Evolutionary conservation across 2,113 vertebrate species (phyloP).

Genomic region (Thalassarche chlororhynchos): DNA sequence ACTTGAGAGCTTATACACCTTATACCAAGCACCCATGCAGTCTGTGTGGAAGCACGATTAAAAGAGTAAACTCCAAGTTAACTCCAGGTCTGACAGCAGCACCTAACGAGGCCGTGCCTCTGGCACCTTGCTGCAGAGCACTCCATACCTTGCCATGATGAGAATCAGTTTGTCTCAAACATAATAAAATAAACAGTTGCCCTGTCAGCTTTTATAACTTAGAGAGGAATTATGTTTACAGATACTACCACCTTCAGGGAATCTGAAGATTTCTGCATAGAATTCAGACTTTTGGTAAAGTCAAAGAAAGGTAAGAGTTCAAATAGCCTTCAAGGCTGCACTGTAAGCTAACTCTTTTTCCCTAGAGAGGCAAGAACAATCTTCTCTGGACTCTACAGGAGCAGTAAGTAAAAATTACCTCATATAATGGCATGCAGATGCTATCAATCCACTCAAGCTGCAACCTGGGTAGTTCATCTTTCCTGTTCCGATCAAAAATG

Average conservation of each 20-base stretch:
- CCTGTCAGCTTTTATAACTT: neutral
- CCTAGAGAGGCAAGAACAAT: neutral
- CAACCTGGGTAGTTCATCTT: conserved; percentile 94
- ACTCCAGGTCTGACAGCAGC: neutral
- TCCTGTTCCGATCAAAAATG: conserved; percentile 98
- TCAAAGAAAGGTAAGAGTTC: neutral
- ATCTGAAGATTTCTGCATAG: neutral
- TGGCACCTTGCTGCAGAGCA: neutral
- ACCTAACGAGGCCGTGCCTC: neutral
- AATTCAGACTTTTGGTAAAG: neutral
- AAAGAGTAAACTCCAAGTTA: neutral
- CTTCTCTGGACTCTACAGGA: neutral
- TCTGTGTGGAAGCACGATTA: neutral
- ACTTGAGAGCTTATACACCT: accelerated
- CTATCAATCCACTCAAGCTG: conserved; percentile 98
- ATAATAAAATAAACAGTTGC: neutral
- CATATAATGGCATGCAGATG: conserved; percentile 93
- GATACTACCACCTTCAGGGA: neutral
- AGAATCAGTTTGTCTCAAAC: neutral
- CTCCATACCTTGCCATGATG: neutral
- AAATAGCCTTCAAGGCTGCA: neutral
- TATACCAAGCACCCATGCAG: neutral
- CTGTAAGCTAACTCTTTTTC: neutral
- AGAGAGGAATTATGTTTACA: neutral
- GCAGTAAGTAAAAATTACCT: conserved; percentile 81